phyloP scores from a whole-genome alignment of 2,113 vertebrate species.

The Ciconia stormi region DNA sequence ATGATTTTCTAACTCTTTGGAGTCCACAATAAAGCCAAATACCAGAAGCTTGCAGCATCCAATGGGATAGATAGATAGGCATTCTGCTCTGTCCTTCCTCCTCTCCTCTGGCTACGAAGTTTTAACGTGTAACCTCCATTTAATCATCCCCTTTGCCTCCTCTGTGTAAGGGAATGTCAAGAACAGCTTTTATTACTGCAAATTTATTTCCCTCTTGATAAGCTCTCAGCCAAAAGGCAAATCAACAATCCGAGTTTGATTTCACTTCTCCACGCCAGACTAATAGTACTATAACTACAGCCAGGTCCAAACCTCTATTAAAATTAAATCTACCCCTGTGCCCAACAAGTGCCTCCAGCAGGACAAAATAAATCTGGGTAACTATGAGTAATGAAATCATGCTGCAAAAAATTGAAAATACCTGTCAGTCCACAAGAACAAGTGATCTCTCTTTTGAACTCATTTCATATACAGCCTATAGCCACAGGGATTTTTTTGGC shows the following conservation, averaged over 20 bases:
- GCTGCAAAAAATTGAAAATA: constrained; percentile 53
- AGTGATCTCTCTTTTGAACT: constrained; percentile 35
- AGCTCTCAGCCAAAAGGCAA: constrained; percentile 52
- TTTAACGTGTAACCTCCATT: constrained; percentile 28
- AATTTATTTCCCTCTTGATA: constrained; percentile 60
- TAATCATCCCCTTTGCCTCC: constrained; percentile 53
- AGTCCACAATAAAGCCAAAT: neutral
- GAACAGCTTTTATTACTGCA: constrained; percentile 44
- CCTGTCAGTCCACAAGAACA: constrained; percentile 47
- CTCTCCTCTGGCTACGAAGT: neutral
- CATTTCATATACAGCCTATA: neutral
- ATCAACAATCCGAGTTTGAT: constrained; percentile 42
- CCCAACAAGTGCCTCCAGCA: constrained; percentile 46
- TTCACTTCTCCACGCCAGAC: constrained; percentile 39
- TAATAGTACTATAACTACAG: constrained; percentile 48
- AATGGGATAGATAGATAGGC: neutral
- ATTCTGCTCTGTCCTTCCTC: neutral
- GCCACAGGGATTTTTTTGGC: constrained; percentile 10
- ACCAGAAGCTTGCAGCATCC: neutral
- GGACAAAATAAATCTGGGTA: constrained; percentile 62
- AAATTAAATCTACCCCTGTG: constrained; percentile 53
- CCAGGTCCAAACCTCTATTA: constrained; percentile 44
- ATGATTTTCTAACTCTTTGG: neutral
- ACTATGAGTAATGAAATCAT: constrained; percentile 49
- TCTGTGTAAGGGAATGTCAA: constrained; percentile 32